Base-by-base conservation (phyloP, 2,797 vertebrate species). In the Takifugu rubripes region DNA sequence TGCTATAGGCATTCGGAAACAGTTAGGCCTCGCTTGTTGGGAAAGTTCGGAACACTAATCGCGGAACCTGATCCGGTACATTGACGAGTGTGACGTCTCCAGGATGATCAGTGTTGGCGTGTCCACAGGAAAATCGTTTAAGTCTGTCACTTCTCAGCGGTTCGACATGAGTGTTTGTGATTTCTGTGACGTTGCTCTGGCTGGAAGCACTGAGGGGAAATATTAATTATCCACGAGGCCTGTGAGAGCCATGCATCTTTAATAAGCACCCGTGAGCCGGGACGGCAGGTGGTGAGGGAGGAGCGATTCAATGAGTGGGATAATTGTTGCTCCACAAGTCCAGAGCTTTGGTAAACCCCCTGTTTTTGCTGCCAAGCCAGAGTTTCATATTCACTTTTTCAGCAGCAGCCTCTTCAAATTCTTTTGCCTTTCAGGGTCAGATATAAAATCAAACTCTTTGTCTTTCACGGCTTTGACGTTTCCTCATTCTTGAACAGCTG, bases 201-300 rank as follows among this genome's bases (percentile, higher is more conserved):
- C 36, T 3, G 54, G 54, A 3, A 50, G 49, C 50, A 56, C 76
- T 56, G 71, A 71, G 55, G 67, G 63, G 63, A 66, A 71, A 68
- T 53, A 49, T 74, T 68, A 71, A 79, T 81, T 66, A 78, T 82
- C 58, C 62, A 67, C 72, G 68, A 65, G 61, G 61, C 67, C 61
- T 58, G 66, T 31, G 68, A 69, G 67, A 56, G 5, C 29, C 48
- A 72, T 84, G 57, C 71, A 81, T 81, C 79, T 85, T 82, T 79
- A 79, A 88, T 79, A 63, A 72, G 64, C 52, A 69, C 46, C 64
- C 46, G 62, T n/a, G 9, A 61, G 48, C 51, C 64, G 53, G 61
- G 50, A 25, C 33, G 61, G 75, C 85, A 86, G 78, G 74, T 75
- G 77, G 69, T 25, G 49, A 66, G 64, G 70, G 67, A 64, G 71